Base-by-base conservation (phyloP, 2,888 invertebrate genomes). In the Cheilosia urbana region DNA sequence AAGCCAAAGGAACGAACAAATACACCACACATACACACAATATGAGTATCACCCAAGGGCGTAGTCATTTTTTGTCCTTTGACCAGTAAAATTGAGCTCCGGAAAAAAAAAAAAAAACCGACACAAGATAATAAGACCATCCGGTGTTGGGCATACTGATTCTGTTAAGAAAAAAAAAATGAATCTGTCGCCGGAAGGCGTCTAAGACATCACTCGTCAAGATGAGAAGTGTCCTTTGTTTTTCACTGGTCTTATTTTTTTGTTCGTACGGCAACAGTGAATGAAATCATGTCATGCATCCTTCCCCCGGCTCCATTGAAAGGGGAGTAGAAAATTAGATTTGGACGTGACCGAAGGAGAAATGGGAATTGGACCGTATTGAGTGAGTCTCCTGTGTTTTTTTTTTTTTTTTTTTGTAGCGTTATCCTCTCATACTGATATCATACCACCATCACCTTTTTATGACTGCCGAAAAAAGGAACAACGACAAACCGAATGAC, bases 341-440 rank as follows among this genome's bases (percentile, higher is more conserved):
- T 85, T 62, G 66, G 60, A 85, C 84, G 80, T 85, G 84, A 76
- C 84, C 76, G 55, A 80, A 76, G 84, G 62, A 81, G 71, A 62
- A 85, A 85, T 79, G 81, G 80, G 76, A 60, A 65, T 65, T 76
- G 57, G 73, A 69, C 83, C 72, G 63, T 71, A 78, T 71, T 71
- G 63, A 71, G 63, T 45, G 47, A 47, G 69, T 40, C 57, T 57
- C 65, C 15, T 21, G 21, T 27, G 30, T 9, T 6, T 62, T 7
- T 57, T 75, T 30, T 21, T 55, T 30, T 45, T 37, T 4, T 62
- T 53, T 24, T 30, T 71, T 63, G 65, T 78, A 58, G 63, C 63
- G 27, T 71, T 58, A 58, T 71, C 57, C 47, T 51, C 51, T 40
- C 40, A 60, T 62, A 55, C 45, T 34, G 62, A 75, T 45, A 77